Evolutionary conservation across 2,888 invertebrate genomes (phyloP).

Genomic region (Brachypterus glaber): DNA sequence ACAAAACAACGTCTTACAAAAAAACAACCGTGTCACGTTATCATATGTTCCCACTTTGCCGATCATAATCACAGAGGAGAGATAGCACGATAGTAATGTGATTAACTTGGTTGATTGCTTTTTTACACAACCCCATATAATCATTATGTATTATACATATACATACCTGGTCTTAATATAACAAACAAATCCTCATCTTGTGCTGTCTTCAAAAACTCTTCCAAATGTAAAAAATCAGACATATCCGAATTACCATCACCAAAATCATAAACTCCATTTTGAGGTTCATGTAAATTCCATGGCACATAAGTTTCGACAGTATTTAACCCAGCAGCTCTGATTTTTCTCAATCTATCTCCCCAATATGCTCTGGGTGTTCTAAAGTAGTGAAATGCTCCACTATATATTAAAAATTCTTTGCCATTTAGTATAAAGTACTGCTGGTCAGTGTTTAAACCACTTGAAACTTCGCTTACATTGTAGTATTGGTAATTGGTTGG

Average conservation of each 20-base stretch:
- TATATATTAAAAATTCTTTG: constrained; percentile 37
- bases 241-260: constrained; percentile 50
- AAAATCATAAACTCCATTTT: constrained; percentile 57
- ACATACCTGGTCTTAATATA: constrained; percentile 73
- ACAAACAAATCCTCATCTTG: constrained; percentile 69
- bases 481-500: constrained; percentile 43
- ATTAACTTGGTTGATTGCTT: too few relatives aligned
- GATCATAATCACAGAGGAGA: too few relatives aligned
- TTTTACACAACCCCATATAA: too few relatives aligned
- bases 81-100: too few relatives aligned
- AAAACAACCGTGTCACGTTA: too few relatives aligned
- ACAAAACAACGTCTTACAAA: too few relatives aligned
- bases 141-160: too few relatives aligned
- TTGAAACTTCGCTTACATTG: constrained; percentile 34
- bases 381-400: constrained; percentile 72
- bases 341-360: constrained; percentile 66
- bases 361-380: constrained; percentile 69
- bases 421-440: constrained; percentile 39
- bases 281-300: constrained; percentile 82
- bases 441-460: constrained; percentile 28
- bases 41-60: too few relatives aligned
- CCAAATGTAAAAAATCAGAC: constrained; percentile 45
- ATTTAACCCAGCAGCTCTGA: constrained; percentile 78
- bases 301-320: constrained; percentile 78
- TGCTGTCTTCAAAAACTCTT: constrained; percentile 60